Conservation (phyloP, 2,888 invertebrate genomes). For the Exephanes ischioxanthus region DNA sequence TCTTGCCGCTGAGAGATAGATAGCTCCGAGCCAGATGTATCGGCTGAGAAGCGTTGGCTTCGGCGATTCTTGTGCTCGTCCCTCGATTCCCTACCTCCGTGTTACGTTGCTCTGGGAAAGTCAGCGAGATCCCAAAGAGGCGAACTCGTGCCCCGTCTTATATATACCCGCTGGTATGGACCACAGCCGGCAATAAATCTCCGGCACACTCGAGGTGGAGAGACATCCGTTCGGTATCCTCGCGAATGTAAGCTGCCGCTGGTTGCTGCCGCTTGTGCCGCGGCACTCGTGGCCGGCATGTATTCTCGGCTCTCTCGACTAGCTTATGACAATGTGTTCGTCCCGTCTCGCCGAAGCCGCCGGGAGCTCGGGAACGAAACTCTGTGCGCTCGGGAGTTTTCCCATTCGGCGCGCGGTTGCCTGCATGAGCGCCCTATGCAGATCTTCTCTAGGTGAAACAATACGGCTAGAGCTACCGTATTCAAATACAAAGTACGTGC, state of each 20-base stretch:
- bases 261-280: slow-evolving; percentile 26
- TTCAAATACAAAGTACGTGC: slow-evolving; percentile 49
- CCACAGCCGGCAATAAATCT: slow-evolving; percentile 80
- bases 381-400: slow-evolving; percentile 10
- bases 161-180: slow-evolving; percentile 46
- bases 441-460: slow-evolving; percentile 22
- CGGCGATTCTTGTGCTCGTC: slow-evolving; percentile 33
- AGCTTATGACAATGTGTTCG: slow-evolving; percentile 68
- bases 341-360: slow-evolving; percentile 33
- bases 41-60: neutral
- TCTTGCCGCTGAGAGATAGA: slow-evolving; percentile 10
- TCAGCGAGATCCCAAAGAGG: slow-evolving; percentile 65
- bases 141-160: slow-evolving; percentile 69
- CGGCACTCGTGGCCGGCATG: slow-evolving; percentile 17
- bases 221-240: slow-evolving; percentile 73
- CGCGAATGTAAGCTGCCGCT: slow-evolving; percentile 43
- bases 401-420: slow-evolving; percentile 40
- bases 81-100: slow-evolving; percentile 35
- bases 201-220: slow-evolving; percentile 81
- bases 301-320: slow-evolving; percentile 38
- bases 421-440: neutral
- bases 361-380: slow-evolving; percentile 44
- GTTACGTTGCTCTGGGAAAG: slow-evolving; percentile 81
- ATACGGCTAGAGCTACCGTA: slow-evolving; percentile 35
- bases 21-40: neutral